Conservation (phyloP, 2,113 vertebrate species). For the Calypte anna region DNA sequence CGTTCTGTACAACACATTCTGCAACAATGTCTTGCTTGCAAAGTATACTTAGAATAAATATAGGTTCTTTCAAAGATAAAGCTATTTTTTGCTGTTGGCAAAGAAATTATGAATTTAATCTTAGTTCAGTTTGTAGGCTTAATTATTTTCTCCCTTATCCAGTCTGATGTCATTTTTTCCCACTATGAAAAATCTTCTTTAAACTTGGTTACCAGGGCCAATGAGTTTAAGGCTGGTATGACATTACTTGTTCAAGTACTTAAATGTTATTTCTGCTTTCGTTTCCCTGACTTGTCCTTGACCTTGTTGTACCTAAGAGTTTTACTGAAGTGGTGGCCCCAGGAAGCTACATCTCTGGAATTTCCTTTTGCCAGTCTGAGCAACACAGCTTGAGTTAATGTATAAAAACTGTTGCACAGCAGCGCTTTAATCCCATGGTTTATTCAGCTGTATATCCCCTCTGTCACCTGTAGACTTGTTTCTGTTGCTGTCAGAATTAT, state of each 20-base stretch:
- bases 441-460: slow-evolving; percentile 51
- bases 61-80: background rate
- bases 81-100: background rate
- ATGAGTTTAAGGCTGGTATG: background rate
- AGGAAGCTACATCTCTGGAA: slow-evolving; percentile 64
- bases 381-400: slow-evolving; percentile 57
- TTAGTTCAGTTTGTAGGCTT: background rate
- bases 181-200: slow-evolving; percentile 21
- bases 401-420: slow-evolving; percentile 25
- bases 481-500: slow-evolving; percentile 7
- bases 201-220: background rate
- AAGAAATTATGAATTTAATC: background rate
- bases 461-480: slow-evolving; percentile 25
- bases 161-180: background rate
- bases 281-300: slow-evolving; percentile 60
- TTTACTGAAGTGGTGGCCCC: slow-evolving; percentile 45
- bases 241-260: slow-evolving; percentile 20
- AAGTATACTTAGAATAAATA: background rate
- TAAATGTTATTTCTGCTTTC: slow-evolving; percentile 22
- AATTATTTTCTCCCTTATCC: background rate
- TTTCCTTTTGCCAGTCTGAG: slow-evolving; percentile 48
- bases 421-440: slow-evolving; percentile 24
- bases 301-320: slow-evolving; percentile 66
- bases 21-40: background rate
- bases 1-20: background rate